Evolutionary conservation across 2,113 vertebrate species (phyloP), one percentile per base, ranked within the genome.

Genomic region (Ellobius talpinus): DNA sequence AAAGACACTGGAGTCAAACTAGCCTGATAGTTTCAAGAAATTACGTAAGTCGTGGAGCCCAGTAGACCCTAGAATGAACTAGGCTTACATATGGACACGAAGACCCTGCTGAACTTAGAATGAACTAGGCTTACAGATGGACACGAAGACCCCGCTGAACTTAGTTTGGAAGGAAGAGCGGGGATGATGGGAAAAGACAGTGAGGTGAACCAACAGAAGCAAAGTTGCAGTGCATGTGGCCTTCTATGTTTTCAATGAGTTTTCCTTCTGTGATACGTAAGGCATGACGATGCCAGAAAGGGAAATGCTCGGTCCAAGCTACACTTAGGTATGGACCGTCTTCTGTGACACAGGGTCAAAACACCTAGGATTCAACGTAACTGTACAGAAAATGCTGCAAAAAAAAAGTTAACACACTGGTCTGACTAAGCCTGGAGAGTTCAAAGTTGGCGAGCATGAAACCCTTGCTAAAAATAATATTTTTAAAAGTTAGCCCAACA

Each of bases 141-240:
- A 6, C 14, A 24, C 58, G 72, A 47, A 90, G 4, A n/a, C 5
- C 33, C n/a, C 24, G 17, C 33, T 39, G 61, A 36, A 68, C 36
- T 72, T 87, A 74, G 10, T 91, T 96, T 87, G 63, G 29, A 24
- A 55, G 63, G 72, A 93, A 85, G 72, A 52, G 85, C 88, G 93
- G 47, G 81, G 72, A 88, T 91, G 47, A 8, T 47, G 47, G 26
- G 66, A 68, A 70, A n/a, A 90, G 47, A 89, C n/a, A 86, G 50
- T 21, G 81, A 87, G 52, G 26, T 72, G 63, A 98, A 47, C 14
- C 29, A 45, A 39, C 65, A 87, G 33, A 79, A 61, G 74, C 65
- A 81, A 90, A 94, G 77, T 31, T 10, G 7, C 72, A 73, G 87
- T 81, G 90, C n/a, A 23, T 88, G 74, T 36, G 73, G 50, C 8